phyloP scores from a whole-genome alignment of 2,113 vertebrate species.

The Butorides virescens region DNA sequence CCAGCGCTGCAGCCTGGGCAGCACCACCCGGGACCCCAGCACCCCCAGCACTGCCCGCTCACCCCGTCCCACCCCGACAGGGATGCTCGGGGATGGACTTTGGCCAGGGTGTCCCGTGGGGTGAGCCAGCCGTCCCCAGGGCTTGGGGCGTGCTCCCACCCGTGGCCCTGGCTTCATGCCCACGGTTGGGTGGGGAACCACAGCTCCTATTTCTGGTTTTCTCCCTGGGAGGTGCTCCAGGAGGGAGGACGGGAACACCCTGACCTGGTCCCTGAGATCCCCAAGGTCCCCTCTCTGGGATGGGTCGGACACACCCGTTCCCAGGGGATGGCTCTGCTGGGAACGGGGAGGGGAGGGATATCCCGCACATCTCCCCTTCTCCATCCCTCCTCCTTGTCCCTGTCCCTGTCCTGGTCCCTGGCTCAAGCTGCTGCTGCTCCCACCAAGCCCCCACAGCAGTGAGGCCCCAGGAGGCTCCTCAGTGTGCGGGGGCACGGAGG shows the following conservation, averaged over 20 bases:
- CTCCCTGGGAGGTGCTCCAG: slow-evolving; percentile 25
- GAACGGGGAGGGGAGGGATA: not conserved
- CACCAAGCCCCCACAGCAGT: not conserved
- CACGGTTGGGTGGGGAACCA: slow-evolving; percentile 25
- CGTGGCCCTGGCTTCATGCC: not conserved
- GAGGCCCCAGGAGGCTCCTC: not conserved
- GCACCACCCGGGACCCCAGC: not conserved
- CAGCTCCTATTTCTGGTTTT: slow-evolving; percentile 31
- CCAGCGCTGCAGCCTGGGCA: not conserved
- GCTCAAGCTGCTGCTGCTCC: not conserved
- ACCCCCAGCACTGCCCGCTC: fast-evolving
- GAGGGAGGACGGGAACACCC: slow-evolving; percentile 40
- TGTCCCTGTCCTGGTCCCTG: not conserved
- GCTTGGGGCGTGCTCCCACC: not conserved
- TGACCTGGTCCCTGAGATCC: slow-evolving; percentile 15
- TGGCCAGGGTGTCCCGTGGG: not conserved
- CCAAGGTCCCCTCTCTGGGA: not conserved
- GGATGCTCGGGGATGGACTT: not conserved
- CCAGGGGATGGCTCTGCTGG: not conserved
- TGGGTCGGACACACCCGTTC: not conserved
- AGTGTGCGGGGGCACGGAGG: not conserved
- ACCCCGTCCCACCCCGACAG: fast-evolving
- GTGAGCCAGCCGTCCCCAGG: not conserved
- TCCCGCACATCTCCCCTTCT: not conserved
- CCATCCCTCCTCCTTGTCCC: not conserved